Conservation (phyloP, 2,797 vertebrate species). For the Threskiornis aethiopicus region DNA sequence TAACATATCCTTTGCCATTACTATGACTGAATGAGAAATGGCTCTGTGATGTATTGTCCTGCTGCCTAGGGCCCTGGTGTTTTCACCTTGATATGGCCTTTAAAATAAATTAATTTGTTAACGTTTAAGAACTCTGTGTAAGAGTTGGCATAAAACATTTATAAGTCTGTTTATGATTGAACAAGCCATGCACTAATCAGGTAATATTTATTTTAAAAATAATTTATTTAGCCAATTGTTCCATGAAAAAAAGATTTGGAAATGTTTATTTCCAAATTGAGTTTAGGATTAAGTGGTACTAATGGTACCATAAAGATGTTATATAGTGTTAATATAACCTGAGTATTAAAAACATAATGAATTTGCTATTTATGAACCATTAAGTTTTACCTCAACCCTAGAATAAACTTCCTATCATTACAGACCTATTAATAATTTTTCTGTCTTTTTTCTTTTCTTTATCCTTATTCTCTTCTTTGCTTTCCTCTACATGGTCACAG, state of each 20-base stretch:
- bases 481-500: not conserved
- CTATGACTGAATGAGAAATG: constrained; percentile 54
- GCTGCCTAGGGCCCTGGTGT: constrained; percentile 3
- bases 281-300: constrained; percentile 67
- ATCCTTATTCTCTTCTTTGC: not conserved
- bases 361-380: constrained; percentile 79
- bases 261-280: constrained; percentile 69
- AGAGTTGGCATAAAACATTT: constrained; percentile 64
- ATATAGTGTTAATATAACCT: constrained; percentile 76
- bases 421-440: constrained; percentile 60
- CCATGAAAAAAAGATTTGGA: constrained; percentile 47
- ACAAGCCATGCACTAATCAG: constrained; percentile 27
- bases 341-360: constrained; percentile 80
- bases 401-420: constrained; percentile 76
- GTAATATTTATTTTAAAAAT: constrained; percentile 65
- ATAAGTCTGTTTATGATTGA: constrained; percentile 62
- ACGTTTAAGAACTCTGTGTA: constrained; percentile 56
- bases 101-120: constrained; percentile 75
- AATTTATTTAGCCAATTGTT: constrained; percentile 71
- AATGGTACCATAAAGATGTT: constrained; percentile 77
- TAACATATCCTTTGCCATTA: constrained; percentile 55
- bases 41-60: constrained; percentile 49
- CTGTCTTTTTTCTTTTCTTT: not conserved
- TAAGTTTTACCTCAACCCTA: constrained; percentile 72
- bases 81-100: constrained; percentile 75